phyloP scores from a whole-genome alignment of 2,113 vertebrate genomes.

The Agapornis roseicollis region DNA sequence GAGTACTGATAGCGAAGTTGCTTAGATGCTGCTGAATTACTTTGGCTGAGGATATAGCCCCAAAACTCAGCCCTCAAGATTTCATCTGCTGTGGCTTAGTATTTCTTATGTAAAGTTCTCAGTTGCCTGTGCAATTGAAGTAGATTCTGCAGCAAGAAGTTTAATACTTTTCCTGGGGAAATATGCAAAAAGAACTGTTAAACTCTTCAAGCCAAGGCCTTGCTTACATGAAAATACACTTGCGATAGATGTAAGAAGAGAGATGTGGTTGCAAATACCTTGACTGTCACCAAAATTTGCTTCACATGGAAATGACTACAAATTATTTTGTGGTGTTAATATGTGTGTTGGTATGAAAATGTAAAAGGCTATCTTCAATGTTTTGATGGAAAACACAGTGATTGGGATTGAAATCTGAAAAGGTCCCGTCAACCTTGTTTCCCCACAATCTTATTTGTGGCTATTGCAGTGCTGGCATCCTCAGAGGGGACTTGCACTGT shows the following conservation, averaged over 20 bases:
- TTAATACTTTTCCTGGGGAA: background rate
- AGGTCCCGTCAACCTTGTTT: background rate
- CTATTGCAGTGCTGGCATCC: background rate
- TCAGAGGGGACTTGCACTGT: background rate
- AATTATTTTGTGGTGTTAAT: background rate
- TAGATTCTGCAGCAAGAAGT: background rate
- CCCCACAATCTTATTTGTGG: background rate
- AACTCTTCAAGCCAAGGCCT: background rate
- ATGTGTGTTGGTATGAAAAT: background rate
- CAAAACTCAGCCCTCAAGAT: background rate
- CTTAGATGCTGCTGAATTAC: background rate
- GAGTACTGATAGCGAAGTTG: background rate
- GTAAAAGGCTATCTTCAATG: accelerated
- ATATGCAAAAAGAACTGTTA: background rate
- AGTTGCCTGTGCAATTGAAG: background rate
- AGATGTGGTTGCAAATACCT: background rate
- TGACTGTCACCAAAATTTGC: background rate
- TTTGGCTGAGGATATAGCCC: background rate
- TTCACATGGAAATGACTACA: background rate
- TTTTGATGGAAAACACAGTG: background rate
- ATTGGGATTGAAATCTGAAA: background rate
- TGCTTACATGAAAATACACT: accelerated
- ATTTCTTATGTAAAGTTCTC: background rate
- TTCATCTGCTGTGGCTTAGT: background rate
- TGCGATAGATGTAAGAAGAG: background rate